Evolutionary conservation across 2,797 vertebrate species (phyloP).

Genomic region (Myiotriccus ornatus): DNA sequence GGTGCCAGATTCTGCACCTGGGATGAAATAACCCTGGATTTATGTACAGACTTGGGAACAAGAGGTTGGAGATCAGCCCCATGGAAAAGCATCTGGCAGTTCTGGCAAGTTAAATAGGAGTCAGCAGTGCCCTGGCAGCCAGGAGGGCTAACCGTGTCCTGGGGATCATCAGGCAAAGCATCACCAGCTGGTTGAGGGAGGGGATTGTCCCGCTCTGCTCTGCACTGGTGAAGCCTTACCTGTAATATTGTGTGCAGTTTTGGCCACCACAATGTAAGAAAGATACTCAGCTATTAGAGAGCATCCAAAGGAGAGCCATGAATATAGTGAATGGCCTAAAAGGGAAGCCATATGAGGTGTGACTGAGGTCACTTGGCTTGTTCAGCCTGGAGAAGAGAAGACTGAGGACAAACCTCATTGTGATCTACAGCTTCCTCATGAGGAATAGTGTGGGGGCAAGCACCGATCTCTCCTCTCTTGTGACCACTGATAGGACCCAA

Average conservation of each 20-base stretch:
- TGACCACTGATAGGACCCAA: no score
- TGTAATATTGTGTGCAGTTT: no score
- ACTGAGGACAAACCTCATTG: neutral
- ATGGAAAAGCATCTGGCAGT: rapidly evolving
- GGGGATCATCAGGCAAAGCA: neutral
- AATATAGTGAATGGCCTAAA: neutral
- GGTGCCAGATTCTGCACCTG: neutral
- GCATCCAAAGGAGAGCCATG: neutral
- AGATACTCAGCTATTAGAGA: neutral
- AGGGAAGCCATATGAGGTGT: neutral
- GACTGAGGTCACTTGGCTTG: neutral
- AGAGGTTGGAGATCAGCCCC: neutral
- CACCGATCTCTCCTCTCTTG: neutral
- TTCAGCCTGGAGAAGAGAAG: neutral
- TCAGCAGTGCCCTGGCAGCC: neutral
- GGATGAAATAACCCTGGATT: neutral
- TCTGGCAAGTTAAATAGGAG: rapidly evolving
- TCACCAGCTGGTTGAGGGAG: rapidly evolving
- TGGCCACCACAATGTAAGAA: neutral
- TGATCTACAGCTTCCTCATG: neutral
- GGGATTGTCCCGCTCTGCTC: rapidly evolving
- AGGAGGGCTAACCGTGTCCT: rapidly evolving
- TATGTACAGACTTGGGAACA: neutral
- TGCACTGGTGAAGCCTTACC: neutral
- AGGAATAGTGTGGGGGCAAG: neutral